Evolutionary conservation across 2,113 vertebrate genomes (phyloP).

Genomic region (Entomyzon cyanotis): DNA sequence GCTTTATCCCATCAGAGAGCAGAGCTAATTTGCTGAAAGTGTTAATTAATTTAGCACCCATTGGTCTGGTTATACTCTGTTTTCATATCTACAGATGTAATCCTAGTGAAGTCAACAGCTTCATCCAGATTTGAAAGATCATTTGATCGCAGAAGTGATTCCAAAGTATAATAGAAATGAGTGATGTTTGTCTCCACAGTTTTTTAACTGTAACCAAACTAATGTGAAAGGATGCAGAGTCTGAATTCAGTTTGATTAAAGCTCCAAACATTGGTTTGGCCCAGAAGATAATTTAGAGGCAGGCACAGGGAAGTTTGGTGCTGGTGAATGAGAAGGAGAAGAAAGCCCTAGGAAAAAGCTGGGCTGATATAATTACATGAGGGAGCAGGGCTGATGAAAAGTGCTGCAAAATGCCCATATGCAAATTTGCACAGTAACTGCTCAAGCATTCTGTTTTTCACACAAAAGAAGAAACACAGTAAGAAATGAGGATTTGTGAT

Average conservation of each 20-base stretch:
- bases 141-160: constrained; percentile 17
- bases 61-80: not conserved
- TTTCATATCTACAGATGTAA: not conserved
- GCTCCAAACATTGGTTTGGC: not conserved
- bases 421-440: not conserved
- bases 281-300: not conserved
- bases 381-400: not conserved
- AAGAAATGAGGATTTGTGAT: not conserved
- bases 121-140: not conserved
- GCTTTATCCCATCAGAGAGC: not conserved
- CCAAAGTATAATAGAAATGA: not conserved
- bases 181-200: not conserved
- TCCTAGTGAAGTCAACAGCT: not conserved
- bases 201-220: not conserved
- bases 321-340: not conserved
- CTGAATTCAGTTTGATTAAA: constrained; percentile 36
- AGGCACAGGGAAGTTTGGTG: not conserved
- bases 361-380: not conserved
- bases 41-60: not conserved
- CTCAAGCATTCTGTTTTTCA: not conserved
- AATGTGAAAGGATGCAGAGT: not conserved
- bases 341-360: not conserved
- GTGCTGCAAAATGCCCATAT: not conserved
- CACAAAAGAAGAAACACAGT: not conserved
- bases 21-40: not conserved